Evolutionary conservation across 2,888 invertebrate genomes (phyloP), one percentile per base, ranked within the genome.

Genomic region (Busseola fusca): DNA sequence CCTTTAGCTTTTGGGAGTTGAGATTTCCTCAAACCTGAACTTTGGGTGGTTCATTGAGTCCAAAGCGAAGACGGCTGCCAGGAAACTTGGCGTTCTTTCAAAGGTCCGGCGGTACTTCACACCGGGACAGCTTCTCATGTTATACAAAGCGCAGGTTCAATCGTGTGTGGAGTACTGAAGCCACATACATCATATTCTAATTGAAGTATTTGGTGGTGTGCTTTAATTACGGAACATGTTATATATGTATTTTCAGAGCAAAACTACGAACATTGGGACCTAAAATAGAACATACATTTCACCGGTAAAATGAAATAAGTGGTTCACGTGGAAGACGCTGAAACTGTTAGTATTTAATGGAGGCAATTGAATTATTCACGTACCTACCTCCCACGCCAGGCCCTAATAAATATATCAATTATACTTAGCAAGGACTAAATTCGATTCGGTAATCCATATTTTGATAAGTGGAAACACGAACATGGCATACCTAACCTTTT

Each of bases 341-440:
- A 21, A 59, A 69, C 60, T 48, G 48, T 27, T 27, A 48, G 54
- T 12, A 74, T 74, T 37, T 58, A 34, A 74, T 56, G 9, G 42
- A 45, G 21, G 50, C 52, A 73, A 75, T 14, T 60, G 18, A 69
- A 76, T 76, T 70, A 76, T 78, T 50, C 34, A 62, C n/a, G 14
- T 40, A 2, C 25, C 16, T 42, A 2, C 25, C 16, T 42, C 48
- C 59, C 12, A 64, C 59, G 30, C 27, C 40, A 14, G 30, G 34
- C 45, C 25, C 16, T 63, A 50, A 65, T 72, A 60, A 72, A 56
- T 60, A 56, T 65, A 65, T 65, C 72, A 78, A 72, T 66, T 78
- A 64, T 64, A 54, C 60, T 74, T 69, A 64, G 25, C 45, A 25
- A 52, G 42, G 52, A 52, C 59, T 64, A 52, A 78, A 64, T 69